Evolutionary conservation across 1,140 invertebrate genomes (phyloP), one percentile per base, ranked within the genome.

Genomic region (Argopecten irradians): DNA sequence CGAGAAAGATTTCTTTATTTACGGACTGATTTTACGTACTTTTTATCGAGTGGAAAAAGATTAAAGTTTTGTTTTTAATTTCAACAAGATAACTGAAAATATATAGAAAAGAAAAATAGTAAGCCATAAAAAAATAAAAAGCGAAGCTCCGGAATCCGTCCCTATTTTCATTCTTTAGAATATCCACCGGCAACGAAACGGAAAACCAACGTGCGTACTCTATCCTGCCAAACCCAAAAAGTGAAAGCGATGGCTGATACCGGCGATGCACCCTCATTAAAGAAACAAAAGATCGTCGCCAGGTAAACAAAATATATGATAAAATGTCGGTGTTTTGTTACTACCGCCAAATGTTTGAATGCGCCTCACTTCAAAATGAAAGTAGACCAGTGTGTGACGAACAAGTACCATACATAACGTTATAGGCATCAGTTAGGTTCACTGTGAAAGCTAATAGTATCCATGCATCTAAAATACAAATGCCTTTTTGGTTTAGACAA

Each of bases 261-360:
- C 55, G 55, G 55, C 55, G 55, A 71, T 71, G 55, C 55, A 28
- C 55, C 55, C n/a, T n/a, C 55, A 1, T 22, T 71, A n/a, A 71
- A 71, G n/a, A 71, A 71, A 71, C 55, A n/a, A 71, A 71, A 71
- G 55, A 71, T 71, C n/a, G 55, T 28, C 55, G n/a, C n/a, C 22
- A 71, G 55, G 55, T 71, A 71, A 71, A 71, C 7, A 19, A 5
- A 71, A 39, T 39, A 39, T 39, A 39, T 39, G 36, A 39, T 8
- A 39, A 13, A n/a, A 71, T n/a, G 55, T 3, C 28, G 11, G 11
- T 71, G 55, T 71, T 8, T 71, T 71, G 16, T 16, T 71, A 7
- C 1, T 28, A 28, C 1, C 22, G 55, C 16, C n/a, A 71, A 3
- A 5, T 16, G 22, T 46, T 46, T 3, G 8, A n/a, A 1, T 39